Evolutionary conservation across 2,888 invertebrate species (phyloP).

Genomic region (Dorcus parallelipipedus): DNA sequence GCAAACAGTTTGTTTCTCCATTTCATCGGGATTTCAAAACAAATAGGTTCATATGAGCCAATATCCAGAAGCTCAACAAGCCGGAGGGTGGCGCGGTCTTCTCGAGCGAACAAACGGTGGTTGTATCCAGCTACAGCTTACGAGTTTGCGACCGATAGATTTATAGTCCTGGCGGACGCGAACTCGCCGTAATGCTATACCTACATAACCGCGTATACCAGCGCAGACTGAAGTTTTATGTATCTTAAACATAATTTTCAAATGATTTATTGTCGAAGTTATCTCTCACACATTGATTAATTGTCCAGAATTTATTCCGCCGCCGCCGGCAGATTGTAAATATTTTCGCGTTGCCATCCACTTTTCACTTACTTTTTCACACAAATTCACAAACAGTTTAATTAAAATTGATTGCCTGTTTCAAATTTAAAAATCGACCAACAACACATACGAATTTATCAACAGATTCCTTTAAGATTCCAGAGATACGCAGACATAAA

Average conservation of each 20-base stretch:
- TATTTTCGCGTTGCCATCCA: too few species aligned
- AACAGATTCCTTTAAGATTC: too few species aligned
- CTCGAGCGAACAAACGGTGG: slow-evolving; percentile 35
- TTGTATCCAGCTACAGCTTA: slow-evolving; percentile 33
- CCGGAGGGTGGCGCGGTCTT: slow-evolving; percentile 20
- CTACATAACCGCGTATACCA: slow-evolving; percentile 17
- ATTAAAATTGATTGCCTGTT: too few species aligned
- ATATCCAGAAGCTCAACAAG: not conserved
- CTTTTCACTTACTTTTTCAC: too few species aligned
- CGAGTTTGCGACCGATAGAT: slow-evolving; percentile 36
- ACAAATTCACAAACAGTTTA: too few species aligned
- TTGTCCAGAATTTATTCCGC: too few species aligned
- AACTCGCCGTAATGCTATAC: slow-evolving; percentile 21
- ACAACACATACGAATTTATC: too few species aligned
- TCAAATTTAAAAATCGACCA: too few species aligned
- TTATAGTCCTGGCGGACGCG: slow-evolving; percentile 37
- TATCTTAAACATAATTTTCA: slow-evolving; percentile 16
- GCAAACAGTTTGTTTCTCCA: slow-evolving; percentile 30
- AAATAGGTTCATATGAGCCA: slow-evolving; percentile 35
- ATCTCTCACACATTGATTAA: slow-evolving; percentile 5
- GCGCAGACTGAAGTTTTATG: slow-evolving; percentile 17
- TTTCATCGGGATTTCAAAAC: slow-evolving; percentile 38
- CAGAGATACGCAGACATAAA: too few species aligned
- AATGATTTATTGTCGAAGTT: slow-evolving; percentile 17
- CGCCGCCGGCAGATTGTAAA: too few species aligned